phyloP scores from a whole-genome alignment of 2,797 vertebrate genomes.

The Carcharodon carcharias region DNA sequence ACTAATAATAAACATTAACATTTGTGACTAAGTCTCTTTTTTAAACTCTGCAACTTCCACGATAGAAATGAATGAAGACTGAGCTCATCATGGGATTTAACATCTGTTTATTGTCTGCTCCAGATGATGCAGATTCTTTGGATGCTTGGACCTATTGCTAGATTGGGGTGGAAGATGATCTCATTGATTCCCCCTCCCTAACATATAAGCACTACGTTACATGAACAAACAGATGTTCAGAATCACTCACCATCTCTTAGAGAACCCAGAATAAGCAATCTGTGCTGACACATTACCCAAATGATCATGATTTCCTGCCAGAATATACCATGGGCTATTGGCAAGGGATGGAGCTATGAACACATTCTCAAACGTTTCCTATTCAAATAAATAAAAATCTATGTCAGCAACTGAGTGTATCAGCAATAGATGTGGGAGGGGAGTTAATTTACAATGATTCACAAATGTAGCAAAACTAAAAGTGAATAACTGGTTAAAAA shows the following conservation, averaged over 20 bases:
- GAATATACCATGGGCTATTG: slow-evolving; percentile 53
- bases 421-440: neutral
- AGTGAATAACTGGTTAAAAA: neutral
- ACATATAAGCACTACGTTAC: neutral
- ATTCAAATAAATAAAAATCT: slow-evolving; percentile 30
- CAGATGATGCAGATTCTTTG: neutral
- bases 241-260: slow-evolving; percentile 52
- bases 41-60: neutral
- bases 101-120: neutral
- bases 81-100: neutral
- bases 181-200: neutral
- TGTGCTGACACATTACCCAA: slow-evolving; percentile 55
- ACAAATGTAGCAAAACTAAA: neutral
- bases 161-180: neutral
- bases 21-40: neutral
- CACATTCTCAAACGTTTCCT: slow-evolving; percentile 55
- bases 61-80: neutral
- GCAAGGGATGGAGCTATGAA: slow-evolving; percentile 52
- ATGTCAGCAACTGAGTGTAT: neutral
- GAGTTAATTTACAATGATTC: neutral
- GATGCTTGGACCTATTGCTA: neutral
- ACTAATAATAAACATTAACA: neutral
- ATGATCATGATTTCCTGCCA: slow-evolving; percentile 60
- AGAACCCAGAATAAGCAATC: slow-evolving; percentile 53
- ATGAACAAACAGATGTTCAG: neutral